Percentiles rank a stretch among this genome's conserved stretches.
phyloP scores from a whole-genome alignment of 2,888 invertebrate genomes.

The Lochmaea capreae region DNA sequence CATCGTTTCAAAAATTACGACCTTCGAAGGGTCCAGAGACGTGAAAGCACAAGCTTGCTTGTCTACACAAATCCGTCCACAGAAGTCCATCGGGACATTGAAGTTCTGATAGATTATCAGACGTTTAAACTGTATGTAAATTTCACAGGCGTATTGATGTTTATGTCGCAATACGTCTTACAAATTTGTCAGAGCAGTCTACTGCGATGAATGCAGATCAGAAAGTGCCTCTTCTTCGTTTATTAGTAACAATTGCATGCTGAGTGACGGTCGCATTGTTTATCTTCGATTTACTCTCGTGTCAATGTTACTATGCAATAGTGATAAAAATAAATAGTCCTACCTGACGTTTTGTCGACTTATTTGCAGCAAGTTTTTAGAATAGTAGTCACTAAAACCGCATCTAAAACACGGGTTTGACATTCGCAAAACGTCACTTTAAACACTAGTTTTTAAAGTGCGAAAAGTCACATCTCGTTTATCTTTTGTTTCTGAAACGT shows the following conservation, averaged over 20 bases:
- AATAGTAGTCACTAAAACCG: no score
- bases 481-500: no score
- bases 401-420: no score
- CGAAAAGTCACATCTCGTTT: no score
- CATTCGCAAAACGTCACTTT: no score
- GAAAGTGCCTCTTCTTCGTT: conserved; percentile 13
- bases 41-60: not conserved
- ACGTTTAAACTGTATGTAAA: conserved; percentile 58
- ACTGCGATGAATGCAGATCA: conserved; percentile 48
- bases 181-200: conserved; percentile 57
- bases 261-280: conserved; percentile 17
- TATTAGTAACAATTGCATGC: conserved; percentile 21
- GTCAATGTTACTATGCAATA: not conserved
- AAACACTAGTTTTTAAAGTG: no score
- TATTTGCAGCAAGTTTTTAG: no score
- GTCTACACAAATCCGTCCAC: conserved; percentile 58
- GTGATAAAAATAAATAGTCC: conserved; percentile 8
- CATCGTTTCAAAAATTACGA: not conserved
- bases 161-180: conserved; percentile 59
- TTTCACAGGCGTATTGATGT: conserved; percentile 58
- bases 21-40: not conserved
- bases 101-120: conserved; percentile 61
- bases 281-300: not conserved
- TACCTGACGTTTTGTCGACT: no score
- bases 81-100: conserved; percentile 57